A percentile compares a stretch with the other conserved stretches of the same genome.
phyloP scores from a whole-genome alignment of 2,888 invertebrate species.

The Brenthis daphne region DNA sequence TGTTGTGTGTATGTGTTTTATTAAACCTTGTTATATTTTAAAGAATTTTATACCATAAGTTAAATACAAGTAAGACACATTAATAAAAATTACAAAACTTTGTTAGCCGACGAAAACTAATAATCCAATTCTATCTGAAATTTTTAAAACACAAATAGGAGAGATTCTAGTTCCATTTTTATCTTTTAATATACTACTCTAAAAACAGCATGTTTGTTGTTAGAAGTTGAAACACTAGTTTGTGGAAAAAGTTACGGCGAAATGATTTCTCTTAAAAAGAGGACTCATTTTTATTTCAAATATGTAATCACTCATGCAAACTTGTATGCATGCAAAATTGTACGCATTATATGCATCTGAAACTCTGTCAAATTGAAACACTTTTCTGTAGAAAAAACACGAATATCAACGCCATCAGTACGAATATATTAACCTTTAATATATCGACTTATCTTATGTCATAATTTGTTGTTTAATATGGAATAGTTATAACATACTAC shows the following conservation, averaged over 20 bases:
- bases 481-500: no score
- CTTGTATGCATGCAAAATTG: not conserved
- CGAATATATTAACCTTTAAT: no score
- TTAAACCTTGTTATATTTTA: no score
- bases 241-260: not conserved
- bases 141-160: not conserved
- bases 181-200: slow-evolving; percentile 3
- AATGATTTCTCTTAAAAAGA: slow-evolving; percentile 1
- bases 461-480: no score
- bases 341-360: not conserved
- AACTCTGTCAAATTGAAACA: not conserved
- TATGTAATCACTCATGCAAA: not conserved
- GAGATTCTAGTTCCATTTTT: slow-evolving; percentile 4
- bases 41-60: no score
- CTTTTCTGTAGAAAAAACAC: not conserved
- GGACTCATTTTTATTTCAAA: not conserved
- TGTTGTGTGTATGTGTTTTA: no score
- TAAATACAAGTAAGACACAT: no score
- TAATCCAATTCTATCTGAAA: no score
- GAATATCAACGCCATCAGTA: not conserved
- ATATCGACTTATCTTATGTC: no score
- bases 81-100: no score
- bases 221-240: slow-evolving; percentile 2
- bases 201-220: slow-evolving; percentile 1
- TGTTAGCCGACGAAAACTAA: no score